Evolutionary conservation across 2,888 invertebrate species (phyloP).

Genomic region (Tipula helvola): DNA sequence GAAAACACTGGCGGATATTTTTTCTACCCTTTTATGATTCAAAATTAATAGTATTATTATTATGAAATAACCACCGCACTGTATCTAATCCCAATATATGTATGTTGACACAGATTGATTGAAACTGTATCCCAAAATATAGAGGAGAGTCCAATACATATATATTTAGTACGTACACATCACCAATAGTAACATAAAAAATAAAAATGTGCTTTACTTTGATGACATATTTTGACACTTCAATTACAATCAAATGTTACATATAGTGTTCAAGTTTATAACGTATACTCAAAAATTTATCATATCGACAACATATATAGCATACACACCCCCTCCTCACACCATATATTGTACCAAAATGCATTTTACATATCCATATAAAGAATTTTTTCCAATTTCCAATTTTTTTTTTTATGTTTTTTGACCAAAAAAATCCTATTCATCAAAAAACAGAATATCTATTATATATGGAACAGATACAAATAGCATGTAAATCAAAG

Average conservation of each 20-base stretch:
- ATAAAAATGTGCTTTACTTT: background rate
- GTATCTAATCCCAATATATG: background rate
- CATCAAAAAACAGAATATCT: background rate
- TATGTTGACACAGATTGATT: background rate
- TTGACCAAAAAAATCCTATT: background rate
- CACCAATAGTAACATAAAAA: background rate
- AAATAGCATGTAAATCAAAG: background rate
- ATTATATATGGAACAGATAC: background rate
- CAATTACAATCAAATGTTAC: background rate
- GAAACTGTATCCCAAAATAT: background rate
- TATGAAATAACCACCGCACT: background rate
- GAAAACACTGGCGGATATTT: background rate
- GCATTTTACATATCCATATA: background rate
- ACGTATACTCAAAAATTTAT: background rate
- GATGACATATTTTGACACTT: background rate
- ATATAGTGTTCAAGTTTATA: background rate
- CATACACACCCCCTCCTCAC: background rate
- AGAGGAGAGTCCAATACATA: background rate
- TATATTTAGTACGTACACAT: no score
- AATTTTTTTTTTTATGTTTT: background rate
- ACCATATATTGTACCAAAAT: background rate
- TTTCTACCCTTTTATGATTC: background rate
- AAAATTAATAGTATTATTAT: background rate
- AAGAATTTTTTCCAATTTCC: background rate
- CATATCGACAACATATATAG: background rate